phyloP scores from a whole-genome alignment of 2,888 invertebrate species.

The Alentia gelatinosa region DNA sequence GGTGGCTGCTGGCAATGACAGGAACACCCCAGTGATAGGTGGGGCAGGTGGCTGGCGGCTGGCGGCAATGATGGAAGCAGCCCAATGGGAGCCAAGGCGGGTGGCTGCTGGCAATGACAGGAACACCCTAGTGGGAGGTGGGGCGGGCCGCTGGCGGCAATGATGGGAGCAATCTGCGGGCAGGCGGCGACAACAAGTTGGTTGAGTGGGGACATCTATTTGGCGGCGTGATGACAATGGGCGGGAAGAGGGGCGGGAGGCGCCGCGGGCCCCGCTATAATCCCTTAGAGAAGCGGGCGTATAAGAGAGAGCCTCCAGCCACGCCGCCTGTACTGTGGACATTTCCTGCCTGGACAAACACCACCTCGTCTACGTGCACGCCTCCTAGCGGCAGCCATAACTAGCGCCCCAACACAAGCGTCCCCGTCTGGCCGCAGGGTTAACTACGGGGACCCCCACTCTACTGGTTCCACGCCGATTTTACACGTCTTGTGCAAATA shows the following conservation, averaged over 20 bases:
- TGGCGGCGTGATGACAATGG: neutral
- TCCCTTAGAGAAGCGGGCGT: neutral
- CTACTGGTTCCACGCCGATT: too few relatives aligned
- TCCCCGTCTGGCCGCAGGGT: neutral
- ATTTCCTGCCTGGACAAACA: neutral
- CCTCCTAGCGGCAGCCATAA: neutral
- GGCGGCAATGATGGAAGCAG: neutral
- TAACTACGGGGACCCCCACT: neutral
- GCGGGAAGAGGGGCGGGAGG: neutral
- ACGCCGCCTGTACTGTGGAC: neutral
- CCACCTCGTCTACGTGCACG: neutral
- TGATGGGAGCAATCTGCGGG: neutral
- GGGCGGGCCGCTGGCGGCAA: neutral
- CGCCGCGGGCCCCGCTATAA: neutral
- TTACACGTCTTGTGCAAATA: neutral
- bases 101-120: neutral
- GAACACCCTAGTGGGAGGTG: neutral
- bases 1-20: neutral
- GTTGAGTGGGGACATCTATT: neutral
- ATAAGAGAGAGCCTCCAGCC: neutral
- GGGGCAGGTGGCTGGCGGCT: neutral
- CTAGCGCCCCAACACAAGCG: neutral
- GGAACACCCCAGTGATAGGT: neutral
- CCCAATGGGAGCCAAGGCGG: neutral
- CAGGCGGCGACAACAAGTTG: constrained; percentile 1